phyloP scores from a whole-genome alignment of 1,140 invertebrate genomes.

The Pemphigus obesinymphae region DNA sequence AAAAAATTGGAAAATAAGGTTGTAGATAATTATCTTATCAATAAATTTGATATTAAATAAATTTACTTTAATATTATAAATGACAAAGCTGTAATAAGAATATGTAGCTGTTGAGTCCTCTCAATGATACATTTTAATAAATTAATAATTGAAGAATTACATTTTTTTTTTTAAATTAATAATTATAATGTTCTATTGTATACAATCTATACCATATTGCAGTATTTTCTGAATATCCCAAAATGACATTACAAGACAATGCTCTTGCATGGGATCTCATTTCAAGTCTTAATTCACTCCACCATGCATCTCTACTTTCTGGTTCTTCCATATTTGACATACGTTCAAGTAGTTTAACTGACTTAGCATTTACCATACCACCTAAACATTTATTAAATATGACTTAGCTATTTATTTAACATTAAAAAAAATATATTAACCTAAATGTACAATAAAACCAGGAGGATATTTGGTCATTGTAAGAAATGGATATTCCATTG shows the following conservation, averaged over 20 bases:
- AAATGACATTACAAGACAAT: conserved; percentile 86
- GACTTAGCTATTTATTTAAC: background rate
- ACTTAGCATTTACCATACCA: conserved; percentile 78
- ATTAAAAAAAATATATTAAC: conserved; percentile 54
- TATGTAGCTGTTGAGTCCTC: too few species aligned
- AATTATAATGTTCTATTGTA: too few species aligned
- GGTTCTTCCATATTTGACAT: conserved; percentile 79
- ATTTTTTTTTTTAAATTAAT: too few species aligned
- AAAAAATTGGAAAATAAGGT: too few species aligned
- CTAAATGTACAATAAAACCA: conserved; percentile 83
- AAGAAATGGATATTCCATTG: conserved; percentile 92
- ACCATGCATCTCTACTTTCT: conserved; percentile 88
- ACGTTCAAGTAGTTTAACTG: conserved; percentile 81
- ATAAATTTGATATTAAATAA: too few species aligned
- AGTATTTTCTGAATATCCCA: conserved; percentile 85
- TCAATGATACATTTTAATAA: background rate
- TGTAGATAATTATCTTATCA: too few species aligned
- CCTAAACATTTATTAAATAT: conserved; percentile 55
- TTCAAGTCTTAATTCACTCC: conserved; percentile 91
- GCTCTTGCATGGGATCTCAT: conserved; percentile 85
- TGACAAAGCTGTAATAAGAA: too few species aligned
- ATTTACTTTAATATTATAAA: too few species aligned
- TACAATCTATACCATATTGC: conserved; percentile 69
- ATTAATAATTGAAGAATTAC: background rate
- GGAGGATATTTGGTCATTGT: conserved; percentile 85